These are phyloP conservation scores for Artemia sp. DNA, from an alignment of 2,888 invertebrate species.

Conservation along the genomic window DNA sequence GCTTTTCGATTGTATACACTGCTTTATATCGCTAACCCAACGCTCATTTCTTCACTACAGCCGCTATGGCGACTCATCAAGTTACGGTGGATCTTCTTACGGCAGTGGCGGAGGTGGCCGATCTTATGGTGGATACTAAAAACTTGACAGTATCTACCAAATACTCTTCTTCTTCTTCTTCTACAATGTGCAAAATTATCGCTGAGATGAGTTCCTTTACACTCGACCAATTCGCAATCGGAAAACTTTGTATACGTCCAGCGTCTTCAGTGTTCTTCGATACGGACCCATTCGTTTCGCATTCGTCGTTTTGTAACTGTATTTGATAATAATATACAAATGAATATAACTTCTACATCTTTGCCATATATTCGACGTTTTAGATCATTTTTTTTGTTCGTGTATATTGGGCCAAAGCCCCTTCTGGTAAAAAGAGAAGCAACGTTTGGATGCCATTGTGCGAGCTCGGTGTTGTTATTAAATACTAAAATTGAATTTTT, in stretches of 20 bases:
- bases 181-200: no score
- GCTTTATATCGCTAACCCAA: neutral
- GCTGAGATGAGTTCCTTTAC: neutral
- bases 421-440: no score
- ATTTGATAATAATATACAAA: neutral
- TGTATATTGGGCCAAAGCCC: no score
- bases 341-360: neutral
- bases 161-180: no score
- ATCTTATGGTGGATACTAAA: neutral
- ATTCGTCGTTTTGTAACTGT: constrained; percentile 15
- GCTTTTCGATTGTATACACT: no score
- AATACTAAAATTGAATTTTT: no score
- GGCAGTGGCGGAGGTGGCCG: neutral
- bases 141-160: no score
- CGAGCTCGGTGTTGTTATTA: no score
- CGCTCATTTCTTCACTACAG: neutral
- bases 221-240: constrained; percentile 4
- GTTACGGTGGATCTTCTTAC: neutral
- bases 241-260: neutral
- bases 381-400: no score
- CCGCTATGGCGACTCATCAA: neutral
- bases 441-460: no score
- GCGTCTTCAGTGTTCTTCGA: neutral
- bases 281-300: constrained; percentile 14
- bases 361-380: neutral